A percentile compares a stretch with the other conserved stretches of the same genome.
phyloP scores from a whole-genome alignment of 2,797 vertebrate genomes.

The Pangasius macronema region DNA sequence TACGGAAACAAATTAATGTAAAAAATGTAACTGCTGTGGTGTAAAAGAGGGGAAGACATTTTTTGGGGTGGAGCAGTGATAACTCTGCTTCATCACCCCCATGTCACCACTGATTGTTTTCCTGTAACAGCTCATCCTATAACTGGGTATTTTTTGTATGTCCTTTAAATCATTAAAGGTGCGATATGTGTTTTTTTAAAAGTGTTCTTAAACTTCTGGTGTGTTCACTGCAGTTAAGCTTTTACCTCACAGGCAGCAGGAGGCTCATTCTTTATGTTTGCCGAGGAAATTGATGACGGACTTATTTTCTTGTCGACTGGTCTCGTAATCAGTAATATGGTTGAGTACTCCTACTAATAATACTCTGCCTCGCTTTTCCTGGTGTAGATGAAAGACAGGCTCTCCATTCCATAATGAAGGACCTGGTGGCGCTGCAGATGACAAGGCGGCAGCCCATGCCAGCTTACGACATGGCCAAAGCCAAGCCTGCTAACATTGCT shows the following conservation, averaged over 20 bases:
- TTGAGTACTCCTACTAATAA: not conserved
- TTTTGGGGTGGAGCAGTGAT: not conserved
- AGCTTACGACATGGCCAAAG: constrained; percentile 87
- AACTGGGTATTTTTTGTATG: not conserved
- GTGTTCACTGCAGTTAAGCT: not conserved
- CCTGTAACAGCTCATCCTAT: not conserved
- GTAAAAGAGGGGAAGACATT: not conserved
- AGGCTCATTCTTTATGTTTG: too few relatives aligned
- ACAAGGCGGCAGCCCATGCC: constrained; percentile 83
- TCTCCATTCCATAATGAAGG: constrained; percentile 98
- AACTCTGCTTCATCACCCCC: not conserved
- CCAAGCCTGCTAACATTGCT: constrained; percentile 76
- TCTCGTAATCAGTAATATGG: too few relatives aligned
- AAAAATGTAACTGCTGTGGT: not conserved
- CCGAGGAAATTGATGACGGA: too few relatives aligned
- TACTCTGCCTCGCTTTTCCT: too few relatives aligned
- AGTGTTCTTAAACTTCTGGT: not conserved
- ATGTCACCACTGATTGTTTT: not conserved
- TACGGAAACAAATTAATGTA: too few relatives aligned
- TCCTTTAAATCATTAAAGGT: too few relatives aligned
- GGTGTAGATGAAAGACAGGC: constrained; percentile 91
- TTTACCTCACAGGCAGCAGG: not conserved
- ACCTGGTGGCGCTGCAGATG: constrained; percentile 97
- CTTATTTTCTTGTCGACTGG: too few relatives aligned
- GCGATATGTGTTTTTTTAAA: too few relatives aligned